phyloP scores from a whole-genome alignment of 2,113 vertebrate species.

The Pavo muticus region DNA sequence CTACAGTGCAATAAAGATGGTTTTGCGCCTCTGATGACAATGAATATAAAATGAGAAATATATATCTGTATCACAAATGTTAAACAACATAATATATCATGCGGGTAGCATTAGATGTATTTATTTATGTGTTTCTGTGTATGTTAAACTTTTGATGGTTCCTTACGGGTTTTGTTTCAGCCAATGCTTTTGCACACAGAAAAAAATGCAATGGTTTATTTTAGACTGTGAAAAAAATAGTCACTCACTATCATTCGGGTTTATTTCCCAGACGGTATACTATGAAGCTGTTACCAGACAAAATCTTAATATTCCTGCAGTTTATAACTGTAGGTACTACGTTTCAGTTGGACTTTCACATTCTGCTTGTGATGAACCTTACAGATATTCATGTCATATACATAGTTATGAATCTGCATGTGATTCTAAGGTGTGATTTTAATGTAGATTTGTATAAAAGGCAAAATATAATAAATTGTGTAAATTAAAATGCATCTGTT shows the following conservation, averaged over 20 bases:
- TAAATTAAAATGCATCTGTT: not conserved
- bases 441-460: slow-evolving; percentile 19
- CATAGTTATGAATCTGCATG: slow-evolving; percentile 29
- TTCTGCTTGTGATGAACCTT: slow-evolving; percentile 19
- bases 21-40: not conserved
- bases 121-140: not conserved
- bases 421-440: slow-evolving; percentile 33
- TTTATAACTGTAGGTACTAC: slow-evolving; percentile 57
- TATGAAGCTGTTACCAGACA: slow-evolving; percentile 55
- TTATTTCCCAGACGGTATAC: slow-evolving; percentile 49
- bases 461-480: not conserved
- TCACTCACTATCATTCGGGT: not conserved
- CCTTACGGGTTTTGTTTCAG: not conserved
- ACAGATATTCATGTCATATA: slow-evolving; percentile 32
- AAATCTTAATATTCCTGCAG: slow-evolving; percentile 69
- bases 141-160: not conserved
- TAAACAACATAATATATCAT: not conserved
- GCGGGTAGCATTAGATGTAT: not conserved
- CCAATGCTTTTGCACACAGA: not conserved
- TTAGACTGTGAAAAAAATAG: not conserved
- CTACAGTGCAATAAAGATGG: not conserved
- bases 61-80: not conserved
- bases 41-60: not conserved
- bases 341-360: slow-evolving; percentile 50
- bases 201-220: not conserved